Conservation (phyloP, 2,113 vertebrate genomes). For the Melierax canorus region DNA sequence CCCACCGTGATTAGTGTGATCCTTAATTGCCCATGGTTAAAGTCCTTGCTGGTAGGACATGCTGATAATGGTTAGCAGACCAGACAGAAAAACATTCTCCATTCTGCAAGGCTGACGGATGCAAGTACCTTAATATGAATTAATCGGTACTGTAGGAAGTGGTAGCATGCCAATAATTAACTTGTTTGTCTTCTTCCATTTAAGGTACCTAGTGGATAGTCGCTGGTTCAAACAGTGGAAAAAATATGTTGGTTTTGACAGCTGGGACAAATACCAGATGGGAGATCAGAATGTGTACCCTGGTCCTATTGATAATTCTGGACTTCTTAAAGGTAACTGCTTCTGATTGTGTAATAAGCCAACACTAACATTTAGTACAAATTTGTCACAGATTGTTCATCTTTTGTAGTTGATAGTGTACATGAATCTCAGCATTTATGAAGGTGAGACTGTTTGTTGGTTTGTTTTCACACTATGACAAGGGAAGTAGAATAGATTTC, state of each 20-base stretch:
- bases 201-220: constrained; percentile 97
- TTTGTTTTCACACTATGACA: neutral
- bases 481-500: neutral
- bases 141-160: neutral
- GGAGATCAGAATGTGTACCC: constrained; percentile 98
- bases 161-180: neutral
- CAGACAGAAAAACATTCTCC: neutral
- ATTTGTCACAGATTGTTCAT: neutral
- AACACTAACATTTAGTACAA: neutral
- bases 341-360: neutral
- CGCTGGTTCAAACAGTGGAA: constrained; percentile 99
- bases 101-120: neutral
- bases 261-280: constrained; percentile 99
- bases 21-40: neutral
- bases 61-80: neutral
- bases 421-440: neutral
- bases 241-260: constrained; percentile 99
- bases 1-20: neutral
- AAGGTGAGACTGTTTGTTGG: neutral
- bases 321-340: constrained; percentile 92
- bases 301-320: constrained; percentile 95
- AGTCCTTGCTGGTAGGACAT: neutral
- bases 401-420: neutral
- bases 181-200: constrained; percentile 9
- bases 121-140: neutral